A percentile compares a stretch with the other conserved stretches of the same genome.
phyloP scores from a whole-genome alignment of 2,888 invertebrate species.

The Adelognathus sp. region DNA sequence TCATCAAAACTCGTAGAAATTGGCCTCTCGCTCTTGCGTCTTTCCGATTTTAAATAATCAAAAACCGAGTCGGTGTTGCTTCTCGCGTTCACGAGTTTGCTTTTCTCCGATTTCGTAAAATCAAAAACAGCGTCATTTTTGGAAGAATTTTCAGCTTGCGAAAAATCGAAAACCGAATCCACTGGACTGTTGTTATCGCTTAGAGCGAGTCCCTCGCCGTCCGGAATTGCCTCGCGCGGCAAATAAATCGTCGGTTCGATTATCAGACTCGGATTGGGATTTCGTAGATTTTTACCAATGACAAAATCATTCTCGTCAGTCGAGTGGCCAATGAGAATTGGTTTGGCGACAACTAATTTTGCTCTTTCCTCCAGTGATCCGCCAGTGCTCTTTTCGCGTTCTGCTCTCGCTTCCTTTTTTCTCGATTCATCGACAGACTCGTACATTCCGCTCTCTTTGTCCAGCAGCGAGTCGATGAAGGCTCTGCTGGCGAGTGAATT shows the following conservation, averaged over 20 bases:
- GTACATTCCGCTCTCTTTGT: slow-evolving; percentile 3
- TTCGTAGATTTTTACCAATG: slow-evolving; percentile 44
- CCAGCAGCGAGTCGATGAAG: slow-evolving; percentile 51
- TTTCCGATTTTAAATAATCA: not conserved
- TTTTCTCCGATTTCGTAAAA: too few species aligned
- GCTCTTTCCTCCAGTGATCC: not conserved
- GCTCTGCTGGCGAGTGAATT: slow-evolving; percentile 48
- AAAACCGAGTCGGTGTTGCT: slow-evolving; percentile 13
- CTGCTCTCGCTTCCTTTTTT: not conserved
- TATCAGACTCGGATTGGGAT: slow-evolving; percentile 61
- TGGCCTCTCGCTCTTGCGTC: not conserved
- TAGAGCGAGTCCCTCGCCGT: not conserved
- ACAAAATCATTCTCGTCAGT: slow-evolving; percentile 37
- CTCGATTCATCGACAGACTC: not conserved
- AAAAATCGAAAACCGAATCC: too few species aligned
- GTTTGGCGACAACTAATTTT: slow-evolving; percentile 30
- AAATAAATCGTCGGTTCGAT: slow-evolving; percentile 57
- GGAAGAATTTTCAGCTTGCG: too few species aligned
- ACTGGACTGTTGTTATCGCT: too few species aligned
- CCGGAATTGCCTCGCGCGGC: slow-evolving; percentile 12
- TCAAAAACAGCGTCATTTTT: too few species aligned
- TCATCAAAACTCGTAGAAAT: not conserved
- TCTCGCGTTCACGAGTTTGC: not conserved
- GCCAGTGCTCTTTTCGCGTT: not conserved
- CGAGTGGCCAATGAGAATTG: slow-evolving; percentile 47